phyloP scores from a whole-genome alignment of 2,888 invertebrate species.

The Chymomyza amoena region DNA sequence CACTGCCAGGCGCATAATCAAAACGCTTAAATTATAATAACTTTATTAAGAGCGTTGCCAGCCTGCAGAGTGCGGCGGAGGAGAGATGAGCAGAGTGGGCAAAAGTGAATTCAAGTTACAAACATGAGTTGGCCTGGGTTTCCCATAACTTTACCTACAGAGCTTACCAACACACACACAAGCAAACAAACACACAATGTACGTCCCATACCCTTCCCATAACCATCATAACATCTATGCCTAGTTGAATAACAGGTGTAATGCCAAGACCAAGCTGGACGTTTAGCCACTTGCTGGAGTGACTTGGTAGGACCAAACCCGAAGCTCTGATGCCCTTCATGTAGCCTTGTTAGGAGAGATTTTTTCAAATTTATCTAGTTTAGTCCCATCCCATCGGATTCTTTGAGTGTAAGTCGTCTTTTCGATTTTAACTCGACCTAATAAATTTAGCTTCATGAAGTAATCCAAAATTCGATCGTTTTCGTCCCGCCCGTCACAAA shows the following conservation, averaged over 20 bases:
- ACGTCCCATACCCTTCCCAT: slow-evolving; percentile 21
- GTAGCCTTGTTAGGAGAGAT: no score
- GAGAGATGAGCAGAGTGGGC: slow-evolving; percentile 48
- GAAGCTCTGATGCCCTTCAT: slow-evolving; percentile 34
- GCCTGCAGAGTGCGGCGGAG: not conserved
- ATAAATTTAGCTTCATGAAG: no score
- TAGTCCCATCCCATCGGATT: no score
- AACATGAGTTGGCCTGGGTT: slow-evolving; percentile 8
- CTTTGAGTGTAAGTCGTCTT: no score
- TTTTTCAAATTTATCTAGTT: no score
- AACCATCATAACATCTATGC: not conserved
- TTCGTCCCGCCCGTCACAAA: no score
- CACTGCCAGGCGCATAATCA: slow-evolving; percentile 73
- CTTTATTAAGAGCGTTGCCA: slow-evolving; percentile 69
- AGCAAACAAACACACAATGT: slow-evolving; percentile 19
- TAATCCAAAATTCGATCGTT: no score
- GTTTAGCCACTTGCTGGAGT: not conserved
- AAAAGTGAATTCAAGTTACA: slow-evolving; percentile 47
- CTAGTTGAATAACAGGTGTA: slow-evolving; percentile 60
- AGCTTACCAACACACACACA: slow-evolving; percentile 8
- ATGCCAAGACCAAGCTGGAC: slow-evolving; percentile 53
- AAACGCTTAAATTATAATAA: slow-evolving; percentile 78
- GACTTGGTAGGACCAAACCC: slow-evolving; percentile 34
- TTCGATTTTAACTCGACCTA: no score
- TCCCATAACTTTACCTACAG: slow-evolving; percentile 30